Conservation (phyloP, 2,113 vertebrate genomes). For the Corythoichthys haematopterus region DNA sequence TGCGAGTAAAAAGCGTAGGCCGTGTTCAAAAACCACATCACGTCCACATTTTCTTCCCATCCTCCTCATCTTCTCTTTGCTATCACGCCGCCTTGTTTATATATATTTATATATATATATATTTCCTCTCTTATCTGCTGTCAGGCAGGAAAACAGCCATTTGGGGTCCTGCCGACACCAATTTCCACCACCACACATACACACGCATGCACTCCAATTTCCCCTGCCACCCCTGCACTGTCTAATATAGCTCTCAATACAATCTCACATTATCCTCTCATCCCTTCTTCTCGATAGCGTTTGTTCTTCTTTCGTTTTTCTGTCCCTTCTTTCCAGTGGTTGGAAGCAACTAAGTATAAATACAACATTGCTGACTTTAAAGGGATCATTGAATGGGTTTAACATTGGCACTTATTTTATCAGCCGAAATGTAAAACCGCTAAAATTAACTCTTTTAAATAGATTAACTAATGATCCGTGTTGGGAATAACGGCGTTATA, state of each 20-base stretch:
- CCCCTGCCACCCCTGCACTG: conserved; percentile 34
- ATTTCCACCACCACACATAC: conserved; percentile 46
- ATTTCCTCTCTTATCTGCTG: conserved; percentile 58
- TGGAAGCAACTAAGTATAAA: not conserved
- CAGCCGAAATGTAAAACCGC: too few species aligned
- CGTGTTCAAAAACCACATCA: conserved; percentile 1
- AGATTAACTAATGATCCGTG: too few species aligned
- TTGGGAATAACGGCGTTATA: too few species aligned
- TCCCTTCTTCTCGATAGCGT: conserved; percentile 34
- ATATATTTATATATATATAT: conserved; percentile 43
- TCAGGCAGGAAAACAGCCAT: conserved; percentile 64
- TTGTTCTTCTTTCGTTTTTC: not conserved
- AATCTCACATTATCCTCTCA: conserved; percentile 54
- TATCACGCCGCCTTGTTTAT: conserved; percentile 9
- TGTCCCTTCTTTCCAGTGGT: not conserved
- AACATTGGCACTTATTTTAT: too few species aligned
- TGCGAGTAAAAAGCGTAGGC: not conserved
- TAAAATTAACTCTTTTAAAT: too few species aligned
- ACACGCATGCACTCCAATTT: conserved; percentile 30
- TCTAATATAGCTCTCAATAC: conserved; percentile 62
- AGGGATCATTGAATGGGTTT: too few species aligned
- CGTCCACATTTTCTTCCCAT: conserved; percentile 5
- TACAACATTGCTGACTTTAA: not conserved
- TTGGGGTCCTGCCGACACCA: conserved; percentile 63
- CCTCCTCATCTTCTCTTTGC: conserved; percentile 4